A percentile compares a stretch with the other conserved stretches of the same genome.
Evolutionary conservation across 2,888 invertebrate genomes (phyloP).

Genomic region (Idaea biselata): DNA sequence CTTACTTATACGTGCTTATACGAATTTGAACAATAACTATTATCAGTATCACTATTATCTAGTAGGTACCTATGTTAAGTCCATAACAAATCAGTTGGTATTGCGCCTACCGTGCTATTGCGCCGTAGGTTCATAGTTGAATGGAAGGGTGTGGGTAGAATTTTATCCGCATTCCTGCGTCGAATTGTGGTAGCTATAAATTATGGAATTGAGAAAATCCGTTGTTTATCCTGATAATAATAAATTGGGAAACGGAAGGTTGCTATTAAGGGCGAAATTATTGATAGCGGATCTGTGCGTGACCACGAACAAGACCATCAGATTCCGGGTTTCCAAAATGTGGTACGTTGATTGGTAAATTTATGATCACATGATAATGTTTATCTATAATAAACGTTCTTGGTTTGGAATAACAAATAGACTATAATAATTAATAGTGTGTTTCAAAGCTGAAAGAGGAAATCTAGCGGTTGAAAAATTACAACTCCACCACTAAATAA

Average conservation of each 20-base stretch:
- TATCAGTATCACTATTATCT: neutral
- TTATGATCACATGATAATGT: no score
- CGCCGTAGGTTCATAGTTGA: neutral
- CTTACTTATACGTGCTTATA: no score
- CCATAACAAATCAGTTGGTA: neutral
- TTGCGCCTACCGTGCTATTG: neutral
- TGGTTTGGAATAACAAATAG: no score
- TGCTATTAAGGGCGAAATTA: neutral
- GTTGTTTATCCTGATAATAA: conserved; percentile 6
- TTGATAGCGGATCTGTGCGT: no score
- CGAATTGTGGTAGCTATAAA: neutral
- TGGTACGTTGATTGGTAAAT: no score
- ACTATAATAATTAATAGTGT: no score
- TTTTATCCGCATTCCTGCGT: neutral
- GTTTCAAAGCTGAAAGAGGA: neutral
- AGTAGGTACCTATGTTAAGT: neutral
- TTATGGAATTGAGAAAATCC: neutral
- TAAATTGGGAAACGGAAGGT: conserved; percentile 12
- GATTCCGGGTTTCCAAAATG: no score
- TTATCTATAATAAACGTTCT: no score
- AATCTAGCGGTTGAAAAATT: neutral
- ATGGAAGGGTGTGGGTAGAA: neutral
- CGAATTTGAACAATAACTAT: no score
- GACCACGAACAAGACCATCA: no score
- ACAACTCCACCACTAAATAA: neutral